Evolutionary conservation across 2,797 vertebrate genomes (phyloP).

Genomic region (Caiman crocodilus): DNA sequence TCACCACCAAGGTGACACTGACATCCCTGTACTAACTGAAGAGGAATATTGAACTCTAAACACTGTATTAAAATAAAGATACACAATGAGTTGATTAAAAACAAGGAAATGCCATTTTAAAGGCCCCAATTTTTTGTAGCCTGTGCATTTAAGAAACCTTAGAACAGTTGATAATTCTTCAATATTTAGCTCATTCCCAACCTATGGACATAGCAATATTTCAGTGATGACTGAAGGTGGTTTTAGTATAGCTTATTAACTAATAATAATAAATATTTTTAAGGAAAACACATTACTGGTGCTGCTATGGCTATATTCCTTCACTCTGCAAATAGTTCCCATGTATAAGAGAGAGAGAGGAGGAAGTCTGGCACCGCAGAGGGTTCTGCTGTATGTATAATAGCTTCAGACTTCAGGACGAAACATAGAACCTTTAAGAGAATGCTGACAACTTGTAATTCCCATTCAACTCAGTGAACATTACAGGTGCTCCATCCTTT

Average conservation of each 20-base stretch:
- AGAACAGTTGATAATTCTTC: neutral
- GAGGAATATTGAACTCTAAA: neutral
- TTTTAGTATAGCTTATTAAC: neutral
- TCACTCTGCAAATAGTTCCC: conserved; percentile 31
- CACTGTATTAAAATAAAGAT: neutral
- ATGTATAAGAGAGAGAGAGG: conserved; percentile 6
- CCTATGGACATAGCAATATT: neutral
- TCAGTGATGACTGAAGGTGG: neutral
- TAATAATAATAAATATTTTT: conserved; percentile 9
- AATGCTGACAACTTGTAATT: neutral
- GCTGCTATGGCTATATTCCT: neutral
- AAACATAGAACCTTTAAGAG: conserved; percentile 7
- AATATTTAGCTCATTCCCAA: neutral
- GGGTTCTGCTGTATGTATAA: neutral
- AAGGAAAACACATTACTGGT: conserved; percentile 1
- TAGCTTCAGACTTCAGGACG: neutral
- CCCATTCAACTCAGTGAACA: neutral
- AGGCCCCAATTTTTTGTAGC: neutral
- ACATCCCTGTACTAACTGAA: neutral
- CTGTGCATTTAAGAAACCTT: neutral
- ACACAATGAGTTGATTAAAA: neutral
- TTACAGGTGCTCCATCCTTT: neutral
- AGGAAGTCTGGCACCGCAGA: conserved; percentile 40
- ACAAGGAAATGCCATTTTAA: neutral
- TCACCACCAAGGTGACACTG: neutral